Evolutionary conservation across 2,797 vertebrate species (phyloP).

Genomic region (Chromis chromis): DNA sequence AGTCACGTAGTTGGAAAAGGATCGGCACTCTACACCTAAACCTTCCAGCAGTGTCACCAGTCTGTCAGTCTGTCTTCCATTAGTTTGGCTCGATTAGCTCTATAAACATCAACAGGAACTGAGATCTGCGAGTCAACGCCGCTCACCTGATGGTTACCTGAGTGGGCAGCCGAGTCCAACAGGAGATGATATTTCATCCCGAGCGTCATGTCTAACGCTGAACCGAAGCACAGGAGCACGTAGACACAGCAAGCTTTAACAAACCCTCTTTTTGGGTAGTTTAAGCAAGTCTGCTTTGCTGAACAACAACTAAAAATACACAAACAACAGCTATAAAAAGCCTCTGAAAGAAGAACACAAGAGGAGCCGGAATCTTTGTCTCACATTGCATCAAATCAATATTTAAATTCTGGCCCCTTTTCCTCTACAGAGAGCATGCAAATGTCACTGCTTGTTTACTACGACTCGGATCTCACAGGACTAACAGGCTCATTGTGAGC

Average conservation of each 20-base stretch:
- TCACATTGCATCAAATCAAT: slow-evolving; percentile 72
- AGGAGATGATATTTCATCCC: slow-evolving; percentile 75
- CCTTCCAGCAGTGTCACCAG: slow-evolving; percentile 2
- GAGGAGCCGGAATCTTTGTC: slow-evolving; percentile 51
- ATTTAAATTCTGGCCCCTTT: slow-evolving; percentile 65
- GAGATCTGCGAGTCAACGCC: slow-evolving; percentile 20
- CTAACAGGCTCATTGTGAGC: slow-evolving; percentile 48
- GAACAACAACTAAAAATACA: slow-evolving; percentile 45
- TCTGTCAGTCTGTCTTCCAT: slow-evolving; percentile 17
- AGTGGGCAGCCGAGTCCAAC: slow-evolving; percentile 55
- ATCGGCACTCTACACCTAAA: neutral
- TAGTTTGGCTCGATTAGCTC: slow-evolving; percentile 21
- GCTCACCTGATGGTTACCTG: slow-evolving; percentile 65
- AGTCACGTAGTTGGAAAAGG: neutral
- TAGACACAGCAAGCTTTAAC: slow-evolving; percentile 1
- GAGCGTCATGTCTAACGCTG: slow-evolving; percentile 44
- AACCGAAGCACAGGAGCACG: slow-evolving; percentile 22
- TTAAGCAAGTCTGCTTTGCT: slow-evolving; percentile 21
- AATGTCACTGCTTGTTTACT: slow-evolving; percentile 70
- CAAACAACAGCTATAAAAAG: slow-evolving; percentile 48
- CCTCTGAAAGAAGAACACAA: slow-evolving; percentile 16
- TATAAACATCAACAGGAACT: slow-evolving; percentile 24
- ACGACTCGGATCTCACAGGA: slow-evolving; percentile 58
- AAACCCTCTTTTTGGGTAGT: slow-evolving; percentile 2
- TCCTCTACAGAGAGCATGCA: slow-evolving; percentile 50